Conservation (phyloP, 2,113 vertebrate genomes). For the Poecilia latipinna region DNA sequence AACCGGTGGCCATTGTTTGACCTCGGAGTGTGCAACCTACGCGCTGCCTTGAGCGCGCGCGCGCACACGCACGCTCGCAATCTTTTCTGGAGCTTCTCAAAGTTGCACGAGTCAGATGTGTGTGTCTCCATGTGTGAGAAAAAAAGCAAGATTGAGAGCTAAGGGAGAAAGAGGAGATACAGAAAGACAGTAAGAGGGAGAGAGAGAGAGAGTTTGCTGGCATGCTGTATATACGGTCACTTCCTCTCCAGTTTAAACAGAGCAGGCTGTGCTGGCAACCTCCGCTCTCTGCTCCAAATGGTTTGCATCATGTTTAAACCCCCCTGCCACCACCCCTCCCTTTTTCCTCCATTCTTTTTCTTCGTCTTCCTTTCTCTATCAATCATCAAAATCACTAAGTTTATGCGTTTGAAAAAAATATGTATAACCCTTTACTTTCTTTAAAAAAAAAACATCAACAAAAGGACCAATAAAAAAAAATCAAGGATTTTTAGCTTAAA, state of each 20-base stretch:
- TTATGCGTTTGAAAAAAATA: conserved; percentile 78
- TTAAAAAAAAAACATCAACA: conserved; percentile 66
- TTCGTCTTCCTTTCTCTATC: conserved; percentile 82
- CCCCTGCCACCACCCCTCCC: conserved; percentile 83
- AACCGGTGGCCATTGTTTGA: conserved; percentile 86
- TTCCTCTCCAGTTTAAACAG: conserved; percentile 99
- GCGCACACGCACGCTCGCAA: conserved; percentile 7
- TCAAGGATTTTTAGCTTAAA: conserved; percentile 72
- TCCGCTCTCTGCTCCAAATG: conserved; percentile 94
- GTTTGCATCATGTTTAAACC: conserved; percentile 98
- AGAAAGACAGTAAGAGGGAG: conserved; percentile 65
- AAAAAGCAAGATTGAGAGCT: conserved; percentile 21
- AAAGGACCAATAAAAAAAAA: neutral
- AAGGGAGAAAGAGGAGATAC: conserved; percentile 46
- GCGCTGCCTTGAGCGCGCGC: neutral
- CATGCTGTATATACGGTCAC: conserved; percentile 99
- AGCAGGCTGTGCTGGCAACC: conserved; percentile 99
- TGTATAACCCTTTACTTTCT: conserved; percentile 55
- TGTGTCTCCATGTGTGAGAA: conserved; percentile 34
- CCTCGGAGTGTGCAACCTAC: conserved; percentile 71
- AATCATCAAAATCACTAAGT: conserved; percentile 84
- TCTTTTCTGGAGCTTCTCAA: conserved; percentile 50
- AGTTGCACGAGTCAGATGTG: conserved; percentile 9
- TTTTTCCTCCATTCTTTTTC: conserved; percentile 33
- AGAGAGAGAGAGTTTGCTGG: conserved; percentile 85